Conservation (phyloP, 2,888 invertebrate genomes). For the Ornithoptera alexandrae region DNA sequence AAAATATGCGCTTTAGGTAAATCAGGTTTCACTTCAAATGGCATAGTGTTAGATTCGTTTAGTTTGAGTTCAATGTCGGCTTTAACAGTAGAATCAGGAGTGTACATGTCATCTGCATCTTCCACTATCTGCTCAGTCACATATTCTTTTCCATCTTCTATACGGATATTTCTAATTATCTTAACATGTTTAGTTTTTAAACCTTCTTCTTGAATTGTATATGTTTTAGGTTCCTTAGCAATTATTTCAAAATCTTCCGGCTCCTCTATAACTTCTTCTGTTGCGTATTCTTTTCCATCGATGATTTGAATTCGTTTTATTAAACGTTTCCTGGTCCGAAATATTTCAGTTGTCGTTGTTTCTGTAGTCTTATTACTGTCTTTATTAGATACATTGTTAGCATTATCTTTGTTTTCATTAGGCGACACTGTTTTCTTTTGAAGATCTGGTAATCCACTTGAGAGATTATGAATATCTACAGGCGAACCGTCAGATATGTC, state of each 20-base stretch:
- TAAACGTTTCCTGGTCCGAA: constrained; percentile 82
- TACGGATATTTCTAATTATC: constrained; percentile 85
- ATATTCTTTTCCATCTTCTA: constrained; percentile 89
- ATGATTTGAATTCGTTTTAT: constrained; percentile 88
- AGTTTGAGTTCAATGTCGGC: constrained; percentile 48
- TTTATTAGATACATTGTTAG: background rate
- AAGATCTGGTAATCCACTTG: too few relatives aligned
- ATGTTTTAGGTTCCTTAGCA: constrained; percentile 29
- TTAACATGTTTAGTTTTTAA: constrained; percentile 65
- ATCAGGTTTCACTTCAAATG: background rate
- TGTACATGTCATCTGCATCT: constrained; percentile 81
- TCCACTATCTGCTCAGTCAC: constrained; percentile 88
- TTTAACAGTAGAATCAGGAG: constrained; percentile 51
- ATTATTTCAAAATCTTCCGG: constrained; percentile 87
- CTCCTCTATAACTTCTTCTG: constrained; percentile 91
- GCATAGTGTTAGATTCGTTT: background rate
- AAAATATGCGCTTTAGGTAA: background rate
- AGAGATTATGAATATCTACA: background rate
- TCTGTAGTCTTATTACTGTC: constrained; percentile 30
- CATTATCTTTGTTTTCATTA: too few relatives aligned
- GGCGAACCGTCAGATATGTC: background rate
- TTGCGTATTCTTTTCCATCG: constrained; percentile 90
- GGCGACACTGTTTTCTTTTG: too few relatives aligned
- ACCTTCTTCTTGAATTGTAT: constrained; percentile 46
- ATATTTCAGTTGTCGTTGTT: constrained; percentile 44